These are phyloP conservation scores for Ctena decussata DNA, from an alignment of 2,888 invertebrate species.

Conservation along the genomic window DNA sequence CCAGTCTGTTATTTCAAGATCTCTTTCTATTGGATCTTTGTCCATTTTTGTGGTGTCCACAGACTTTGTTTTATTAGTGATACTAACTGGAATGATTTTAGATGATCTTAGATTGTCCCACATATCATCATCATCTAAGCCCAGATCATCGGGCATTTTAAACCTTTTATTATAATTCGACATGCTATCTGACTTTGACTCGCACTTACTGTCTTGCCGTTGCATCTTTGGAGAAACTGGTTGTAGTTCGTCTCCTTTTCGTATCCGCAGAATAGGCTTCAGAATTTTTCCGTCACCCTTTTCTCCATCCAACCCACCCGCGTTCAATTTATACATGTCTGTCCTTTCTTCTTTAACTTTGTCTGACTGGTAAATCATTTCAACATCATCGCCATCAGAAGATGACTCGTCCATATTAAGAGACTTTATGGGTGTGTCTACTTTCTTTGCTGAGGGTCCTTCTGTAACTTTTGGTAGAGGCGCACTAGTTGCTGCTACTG, in stretches of 20 bases:
- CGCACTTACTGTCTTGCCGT: neutral
- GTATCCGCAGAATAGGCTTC: neutral
- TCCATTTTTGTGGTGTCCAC: neutral
- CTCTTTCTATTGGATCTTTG: neutral
- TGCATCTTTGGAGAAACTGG: neutral
- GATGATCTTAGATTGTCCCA: neutral
- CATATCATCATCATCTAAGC: neutral
- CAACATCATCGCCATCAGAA: conserved; percentile 56
- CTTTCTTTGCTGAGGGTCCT: neutral
- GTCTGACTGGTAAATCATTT: conserved; percentile 58
- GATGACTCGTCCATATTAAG: conserved; percentile 22
- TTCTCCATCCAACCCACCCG: neutral
- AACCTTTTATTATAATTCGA: neutral
- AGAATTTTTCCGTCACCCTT: neutral
- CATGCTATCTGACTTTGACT: neutral
- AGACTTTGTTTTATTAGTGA: neutral
- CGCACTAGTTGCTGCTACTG: neutral
- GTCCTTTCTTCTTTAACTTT: neutral
- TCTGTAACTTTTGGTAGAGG: too few relatives aligned
- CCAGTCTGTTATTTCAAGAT: neutral
- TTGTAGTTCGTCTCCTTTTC: neutral
- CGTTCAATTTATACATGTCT: neutral
- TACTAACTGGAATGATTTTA: neutral
- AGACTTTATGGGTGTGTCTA: neutral
- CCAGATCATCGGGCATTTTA: neutral